phyloP scores from a whole-genome alignment of 2,888 invertebrate species.

The Rotaria macrura region DNA sequence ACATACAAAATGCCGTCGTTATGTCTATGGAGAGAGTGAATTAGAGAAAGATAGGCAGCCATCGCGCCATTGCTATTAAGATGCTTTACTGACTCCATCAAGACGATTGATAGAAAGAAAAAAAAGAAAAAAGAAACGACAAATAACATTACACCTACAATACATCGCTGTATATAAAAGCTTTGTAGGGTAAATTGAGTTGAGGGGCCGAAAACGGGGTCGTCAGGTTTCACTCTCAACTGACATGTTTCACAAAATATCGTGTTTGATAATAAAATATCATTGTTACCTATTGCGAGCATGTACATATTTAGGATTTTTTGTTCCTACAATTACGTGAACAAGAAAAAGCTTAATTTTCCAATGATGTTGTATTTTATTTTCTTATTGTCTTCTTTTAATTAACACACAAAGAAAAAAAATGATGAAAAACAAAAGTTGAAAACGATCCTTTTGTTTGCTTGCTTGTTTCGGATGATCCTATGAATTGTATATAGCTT shows the following conservation, averaged over 20 bases:
- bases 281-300: no score
- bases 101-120: not conserved
- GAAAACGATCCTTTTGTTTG: not conserved
- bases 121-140: not conserved
- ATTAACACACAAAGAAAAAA: no score
- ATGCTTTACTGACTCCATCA: not conserved
- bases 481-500: not conserved
- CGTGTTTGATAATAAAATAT: no score
- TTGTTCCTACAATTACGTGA: no score
- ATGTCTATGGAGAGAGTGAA: not conserved
- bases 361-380: no score
- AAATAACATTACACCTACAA: not conserved
- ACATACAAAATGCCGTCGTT: not conserved
- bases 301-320: no score
- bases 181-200: not conserved
- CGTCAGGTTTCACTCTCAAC: not conserved
- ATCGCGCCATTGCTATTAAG: not conserved
- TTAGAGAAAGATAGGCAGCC: not conserved
- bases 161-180: not conserved
- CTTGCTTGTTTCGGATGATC: not conserved
- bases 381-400: no score
- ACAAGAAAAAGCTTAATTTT: no score
- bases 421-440: not conserved
- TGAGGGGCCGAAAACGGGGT: not conserved
- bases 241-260: not conserved